phyloP scores from a whole-genome alignment of 2,113 vertebrate species.

The Macrotis lagotis region DNA sequence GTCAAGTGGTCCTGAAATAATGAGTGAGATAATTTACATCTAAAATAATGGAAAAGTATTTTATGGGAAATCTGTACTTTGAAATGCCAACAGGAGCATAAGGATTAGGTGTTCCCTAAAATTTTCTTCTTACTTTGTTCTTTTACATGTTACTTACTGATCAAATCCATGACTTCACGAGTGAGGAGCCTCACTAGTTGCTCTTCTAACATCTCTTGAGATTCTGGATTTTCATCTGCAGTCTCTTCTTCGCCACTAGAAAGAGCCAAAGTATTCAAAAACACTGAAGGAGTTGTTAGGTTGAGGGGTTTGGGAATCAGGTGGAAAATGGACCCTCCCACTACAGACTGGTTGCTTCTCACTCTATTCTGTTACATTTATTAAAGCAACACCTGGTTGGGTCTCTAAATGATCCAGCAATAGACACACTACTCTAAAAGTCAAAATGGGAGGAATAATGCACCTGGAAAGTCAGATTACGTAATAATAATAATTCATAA shows the following conservation, averaged over 20 bases:
- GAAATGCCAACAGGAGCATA: not conserved
- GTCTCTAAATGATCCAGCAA: not conserved
- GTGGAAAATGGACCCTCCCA: not conserved
- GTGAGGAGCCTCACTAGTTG: conserved; percentile 93
- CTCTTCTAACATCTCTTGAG: conserved; percentile 96
- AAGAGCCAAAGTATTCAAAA: conserved; percentile 47
- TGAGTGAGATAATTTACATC: not conserved
- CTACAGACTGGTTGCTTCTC: not conserved
- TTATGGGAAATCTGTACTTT: not conserved
- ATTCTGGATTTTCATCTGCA: conserved; percentile 92
- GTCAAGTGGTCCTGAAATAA: not conserved
- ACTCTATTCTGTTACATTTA: not conserved
- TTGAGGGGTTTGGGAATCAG: not conserved
- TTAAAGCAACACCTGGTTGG: not conserved
- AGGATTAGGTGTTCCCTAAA: not conserved
- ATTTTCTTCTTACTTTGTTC: not conserved
- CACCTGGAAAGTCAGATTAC: not conserved
- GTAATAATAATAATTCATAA: too few species aligned
- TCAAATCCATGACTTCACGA: conserved; percentile 95
- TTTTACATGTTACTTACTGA: conserved; percentile 87
- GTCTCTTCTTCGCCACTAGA: conserved; percentile 87
- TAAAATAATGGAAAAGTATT: not conserved
- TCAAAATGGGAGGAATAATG: not conserved
- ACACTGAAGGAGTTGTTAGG: not conserved
- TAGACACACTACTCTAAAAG: not conserved